These are phyloP conservation scores for Parnassius mnemosyne DNA, from an alignment of 2,888 invertebrate species.

Conservation along the genomic window DNA sequence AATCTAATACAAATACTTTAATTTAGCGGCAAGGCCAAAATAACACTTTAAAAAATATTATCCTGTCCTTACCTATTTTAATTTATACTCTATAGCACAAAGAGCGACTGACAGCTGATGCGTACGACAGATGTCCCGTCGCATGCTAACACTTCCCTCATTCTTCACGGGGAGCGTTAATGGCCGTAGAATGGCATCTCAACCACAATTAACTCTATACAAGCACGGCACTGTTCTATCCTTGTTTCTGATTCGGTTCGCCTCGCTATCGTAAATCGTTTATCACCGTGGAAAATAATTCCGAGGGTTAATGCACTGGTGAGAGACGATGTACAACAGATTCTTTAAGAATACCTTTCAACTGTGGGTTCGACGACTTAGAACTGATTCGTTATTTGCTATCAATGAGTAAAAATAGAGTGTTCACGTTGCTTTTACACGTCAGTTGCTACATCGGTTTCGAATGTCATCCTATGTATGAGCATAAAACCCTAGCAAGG, in stretches of 20 bases:
- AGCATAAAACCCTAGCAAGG: too few species aligned
- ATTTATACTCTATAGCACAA: too few species aligned
- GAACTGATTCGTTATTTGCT: conserved; percentile 14
- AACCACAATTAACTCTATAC: conserved; percentile 63
- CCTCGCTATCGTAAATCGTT: conserved; percentile 69
- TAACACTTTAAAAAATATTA: too few species aligned
- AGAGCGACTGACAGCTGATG: conserved; percentile 30
- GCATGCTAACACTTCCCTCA: conserved; percentile 48
- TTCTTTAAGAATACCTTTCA: conserved; percentile 32
- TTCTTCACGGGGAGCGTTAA: conserved; percentile 55
- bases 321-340: conserved; percentile 61
- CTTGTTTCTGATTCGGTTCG: conserved; percentile 71
- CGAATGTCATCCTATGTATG: not conserved
- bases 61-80: too few species aligned
- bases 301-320: conserved; percentile 59
- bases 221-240: conserved; percentile 44
- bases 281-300: conserved; percentile 56
- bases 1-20: too few species aligned
- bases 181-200: conserved; percentile 46
- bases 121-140: conserved; percentile 54
- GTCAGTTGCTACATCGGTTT: not conserved
- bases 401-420: conserved; percentile 6
- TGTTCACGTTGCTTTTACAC: not conserved
- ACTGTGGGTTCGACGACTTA: conserved; percentile 12
- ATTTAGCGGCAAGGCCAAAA: too few species aligned